A percentile compares a stretch with the other conserved stretches of the same genome.
Conservation (phyloP, 2,888 invertebrate genomes). For the Deilephila elpenor region DNA sequence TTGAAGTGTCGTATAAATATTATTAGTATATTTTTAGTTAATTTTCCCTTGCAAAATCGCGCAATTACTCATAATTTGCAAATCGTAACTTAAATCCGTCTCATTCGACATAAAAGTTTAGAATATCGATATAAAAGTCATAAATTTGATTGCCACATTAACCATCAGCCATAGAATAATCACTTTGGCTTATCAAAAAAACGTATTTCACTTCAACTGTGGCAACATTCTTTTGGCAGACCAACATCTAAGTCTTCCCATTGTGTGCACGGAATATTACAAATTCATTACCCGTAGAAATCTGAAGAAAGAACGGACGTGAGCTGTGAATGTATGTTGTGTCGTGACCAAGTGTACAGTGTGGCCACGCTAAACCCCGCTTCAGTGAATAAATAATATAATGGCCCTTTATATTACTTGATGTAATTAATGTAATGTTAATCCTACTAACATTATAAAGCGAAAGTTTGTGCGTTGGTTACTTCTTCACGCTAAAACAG, state of each 20-base stretch:
- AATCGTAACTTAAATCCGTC: too few relatives aligned
- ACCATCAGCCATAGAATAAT: neutral
- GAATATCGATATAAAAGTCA: too few relatives aligned
- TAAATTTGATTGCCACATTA: too few relatives aligned
- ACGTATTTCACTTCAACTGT: neutral
- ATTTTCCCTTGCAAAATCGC: too few relatives aligned
- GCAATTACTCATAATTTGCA: too few relatives aligned
- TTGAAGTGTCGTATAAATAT: too few relatives aligned
- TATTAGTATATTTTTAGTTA: too few relatives aligned
- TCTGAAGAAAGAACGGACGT: constrained; percentile 54
- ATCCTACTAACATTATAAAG: too few relatives aligned
- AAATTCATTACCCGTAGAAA: constrained; percentile 63
- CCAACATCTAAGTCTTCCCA: constrained; percentile 55
- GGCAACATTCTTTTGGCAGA: constrained; percentile 65
- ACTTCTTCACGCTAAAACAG: too few relatives aligned
- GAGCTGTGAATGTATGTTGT: constrained; percentile 35
- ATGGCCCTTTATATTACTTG: too few relatives aligned
- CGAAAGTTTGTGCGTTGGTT: too few relatives aligned
- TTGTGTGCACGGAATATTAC: constrained; percentile 66
- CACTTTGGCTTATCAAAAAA: neutral
- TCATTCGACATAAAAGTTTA: too few relatives aligned
- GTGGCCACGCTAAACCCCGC: neutral
- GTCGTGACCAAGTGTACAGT: constrained; percentile 13
- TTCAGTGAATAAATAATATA: neutral
- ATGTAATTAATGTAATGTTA: neutral